These are phyloP conservation scores for Reticulitermes speratus DNA, from an alignment of 1,140 invertebrate genomes.

Conservation along the genomic window DNA sequence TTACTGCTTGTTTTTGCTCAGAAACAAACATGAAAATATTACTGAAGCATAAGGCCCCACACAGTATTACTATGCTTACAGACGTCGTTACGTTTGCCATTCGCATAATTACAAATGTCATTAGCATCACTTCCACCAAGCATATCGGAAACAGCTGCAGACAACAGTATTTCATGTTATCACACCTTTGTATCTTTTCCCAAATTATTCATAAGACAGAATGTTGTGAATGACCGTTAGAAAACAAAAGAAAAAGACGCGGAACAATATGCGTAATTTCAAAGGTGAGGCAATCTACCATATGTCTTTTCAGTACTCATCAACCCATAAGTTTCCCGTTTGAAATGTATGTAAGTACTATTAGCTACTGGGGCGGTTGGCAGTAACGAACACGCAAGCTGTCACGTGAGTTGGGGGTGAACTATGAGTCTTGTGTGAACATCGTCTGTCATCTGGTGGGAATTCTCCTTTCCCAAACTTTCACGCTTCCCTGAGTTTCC, in stretches of 20 bases:
- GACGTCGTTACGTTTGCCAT: not conserved
- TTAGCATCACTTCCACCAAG: not conserved
- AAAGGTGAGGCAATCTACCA: not conserved
- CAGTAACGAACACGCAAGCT: slow-evolving; percentile 12
- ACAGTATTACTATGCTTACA: no score
- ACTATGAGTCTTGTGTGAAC: slow-evolving; percentile 10
- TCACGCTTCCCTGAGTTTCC: slow-evolving; percentile 8
- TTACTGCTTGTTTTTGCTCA: no score
- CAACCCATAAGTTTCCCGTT: slow-evolving; percentile 10
- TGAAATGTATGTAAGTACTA: slow-evolving; percentile 13
- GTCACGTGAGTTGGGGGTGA: not conserved
- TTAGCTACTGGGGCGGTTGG: not conserved
- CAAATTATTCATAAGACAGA: not conserved
- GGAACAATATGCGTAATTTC: slow-evolving; percentile 3
- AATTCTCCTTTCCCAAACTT: not conserved
- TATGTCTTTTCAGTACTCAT: slow-evolving; percentile 7
- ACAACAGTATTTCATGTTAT: not conserved
- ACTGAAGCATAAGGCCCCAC: no score
- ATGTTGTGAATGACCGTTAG: not conserved
- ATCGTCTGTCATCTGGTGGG: slow-evolving; percentile 16
- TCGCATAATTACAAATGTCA: not conserved
- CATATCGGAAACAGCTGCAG: slow-evolving; percentile 1
- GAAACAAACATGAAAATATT: no score
- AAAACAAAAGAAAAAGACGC: slow-evolving; percentile 13
- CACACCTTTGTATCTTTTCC: not conserved